A percentile compares a stretch with the other conserved stretches of the same genome.
Evolutionary conservation across 1,140 invertebrate species (phyloP).

Genomic region (Paralvinella palmiformis): DNA sequence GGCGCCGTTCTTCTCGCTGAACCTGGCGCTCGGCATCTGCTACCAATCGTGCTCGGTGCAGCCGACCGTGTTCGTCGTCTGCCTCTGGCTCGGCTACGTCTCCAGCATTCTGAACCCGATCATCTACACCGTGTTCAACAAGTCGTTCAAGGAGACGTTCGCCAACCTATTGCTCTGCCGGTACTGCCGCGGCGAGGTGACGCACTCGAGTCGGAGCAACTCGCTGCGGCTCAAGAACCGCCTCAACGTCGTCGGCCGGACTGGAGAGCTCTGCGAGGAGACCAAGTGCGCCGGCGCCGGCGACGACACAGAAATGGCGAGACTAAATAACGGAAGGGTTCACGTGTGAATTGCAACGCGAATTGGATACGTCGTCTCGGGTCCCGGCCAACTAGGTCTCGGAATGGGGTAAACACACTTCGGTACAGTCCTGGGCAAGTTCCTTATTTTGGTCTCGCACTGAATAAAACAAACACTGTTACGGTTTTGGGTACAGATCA

Average conservation of each 20-base stretch:
- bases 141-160: conserved; percentile 58
- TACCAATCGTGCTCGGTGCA: conserved; percentile 64
- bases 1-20: conserved; percentile 88
- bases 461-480: too few relatives aligned
- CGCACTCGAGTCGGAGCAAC: too few relatives aligned
- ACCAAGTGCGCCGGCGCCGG: background rate
- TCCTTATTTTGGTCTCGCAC: too few relatives aligned
- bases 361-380: too few relatives aligned
- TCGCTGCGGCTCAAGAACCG: background rate
- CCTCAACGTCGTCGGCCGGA: background rate
- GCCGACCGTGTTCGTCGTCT: conserved; percentile 71
- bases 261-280: background rate
- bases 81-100: conserved; percentile 79
- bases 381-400: too few relatives aligned
- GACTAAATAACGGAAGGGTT: background rate
- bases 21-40: conserved; percentile 72
- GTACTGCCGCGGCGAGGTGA: too few relatives aligned
- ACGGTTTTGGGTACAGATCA: too few relatives aligned
- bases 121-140: conserved; percentile 88
- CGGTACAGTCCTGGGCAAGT: too few relatives aligned
- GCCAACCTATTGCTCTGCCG: conserved; percentile 77
- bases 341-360: background rate
- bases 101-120: conserved; percentile 86
- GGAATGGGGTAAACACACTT: too few relatives aligned
- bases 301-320: background rate